phyloP scores from a whole-genome alignment of 2,888 invertebrate genomes.

The Hymenopus coronatus region DNA sequence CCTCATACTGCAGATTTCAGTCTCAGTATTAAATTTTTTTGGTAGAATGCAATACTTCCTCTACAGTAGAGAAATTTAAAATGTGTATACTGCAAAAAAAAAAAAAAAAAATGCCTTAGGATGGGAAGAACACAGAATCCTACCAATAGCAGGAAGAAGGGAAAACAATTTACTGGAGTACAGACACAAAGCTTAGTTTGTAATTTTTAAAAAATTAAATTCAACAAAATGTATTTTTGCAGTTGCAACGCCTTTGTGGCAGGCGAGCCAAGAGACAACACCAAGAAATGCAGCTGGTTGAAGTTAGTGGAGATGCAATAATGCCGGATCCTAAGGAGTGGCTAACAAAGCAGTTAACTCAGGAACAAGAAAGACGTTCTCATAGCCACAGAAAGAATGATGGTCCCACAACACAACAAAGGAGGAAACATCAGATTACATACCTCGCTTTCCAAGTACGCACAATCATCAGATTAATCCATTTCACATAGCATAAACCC shows the following conservation, averaged over 20 bases:
- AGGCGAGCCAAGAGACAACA: conserved; percentile 61
- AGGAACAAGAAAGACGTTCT: conserved; percentile 59
- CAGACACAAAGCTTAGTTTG: too few species aligned
- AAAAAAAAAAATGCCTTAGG: too few species aligned
- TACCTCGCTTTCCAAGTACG: conserved; percentile 79
- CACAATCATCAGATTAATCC: neutral
- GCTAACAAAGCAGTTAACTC: conserved; percentile 75
- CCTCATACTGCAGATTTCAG: too few species aligned
- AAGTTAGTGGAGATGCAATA: conserved; percentile 78
- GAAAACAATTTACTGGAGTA: too few species aligned
- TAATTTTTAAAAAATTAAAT: too few species aligned
- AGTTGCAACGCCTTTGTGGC: conserved; percentile 69
- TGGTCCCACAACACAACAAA: conserved; percentile 66
- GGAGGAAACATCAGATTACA: conserved; percentile 92
- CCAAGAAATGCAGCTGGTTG: conserved; percentile 66
- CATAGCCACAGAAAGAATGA: conserved; percentile 45
- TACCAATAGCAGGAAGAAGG: too few species aligned
- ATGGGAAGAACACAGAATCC: too few species aligned
- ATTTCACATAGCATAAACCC: too few species aligned
- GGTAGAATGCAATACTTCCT: too few species aligned
- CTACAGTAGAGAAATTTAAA: too few species aligned
- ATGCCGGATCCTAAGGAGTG: conserved; percentile 77
- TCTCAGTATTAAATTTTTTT: too few species aligned
- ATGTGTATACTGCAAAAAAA: too few species aligned
- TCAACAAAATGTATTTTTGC: conserved; percentile 1